A percentile compares a stretch with the other conserved stretches of the same genome.
phyloP scores from a whole-genome alignment of 2,113 vertebrate species.

The Aix galericulata region DNA sequence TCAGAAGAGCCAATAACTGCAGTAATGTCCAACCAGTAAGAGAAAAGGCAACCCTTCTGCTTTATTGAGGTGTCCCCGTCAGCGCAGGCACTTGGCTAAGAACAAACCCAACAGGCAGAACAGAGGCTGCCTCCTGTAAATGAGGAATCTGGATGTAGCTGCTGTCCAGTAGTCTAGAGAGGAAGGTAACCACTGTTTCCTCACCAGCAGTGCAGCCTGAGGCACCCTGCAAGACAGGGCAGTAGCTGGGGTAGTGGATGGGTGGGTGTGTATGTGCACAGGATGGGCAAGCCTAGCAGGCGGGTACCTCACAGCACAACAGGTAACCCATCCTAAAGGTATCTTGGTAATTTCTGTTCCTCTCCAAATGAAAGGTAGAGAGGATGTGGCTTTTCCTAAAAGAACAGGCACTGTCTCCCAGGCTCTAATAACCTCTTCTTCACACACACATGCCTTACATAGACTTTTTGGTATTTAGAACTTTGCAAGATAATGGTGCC shows the following conservation, averaged over 20 bases:
- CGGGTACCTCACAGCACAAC: not conserved
- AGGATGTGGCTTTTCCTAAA: not conserved
- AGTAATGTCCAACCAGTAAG: not conserved
- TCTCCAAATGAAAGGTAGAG: not conserved
- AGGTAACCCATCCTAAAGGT: not conserved
- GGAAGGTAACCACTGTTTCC: fast-evolving
- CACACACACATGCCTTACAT: not conserved
- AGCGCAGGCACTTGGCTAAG: not conserved
- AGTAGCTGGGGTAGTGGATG: not conserved
- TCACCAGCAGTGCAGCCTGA: not conserved
- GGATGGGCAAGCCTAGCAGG: not conserved
- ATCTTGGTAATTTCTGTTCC: not conserved
- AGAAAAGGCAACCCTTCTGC: not conserved
- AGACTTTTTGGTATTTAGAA: not conserved
- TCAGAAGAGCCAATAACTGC: not conserved
- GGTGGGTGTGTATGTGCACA: fast-evolving
- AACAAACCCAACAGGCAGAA: not conserved
- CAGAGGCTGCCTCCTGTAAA: not conserved
- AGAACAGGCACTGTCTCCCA: not conserved
- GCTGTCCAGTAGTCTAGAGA: not conserved
- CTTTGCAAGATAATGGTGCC: not conserved
- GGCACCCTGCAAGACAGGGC: not conserved
- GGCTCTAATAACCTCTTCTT: not conserved
- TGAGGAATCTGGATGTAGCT: not conserved
- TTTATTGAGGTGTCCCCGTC: not conserved